A percentile compares a stretch with the other conserved stretches of the same genome.
These are phyloP conservation scores for Anastatus disparis DNA, from an alignment of 1,140 invertebrate genomes.

Conservation along the genomic window DNA sequence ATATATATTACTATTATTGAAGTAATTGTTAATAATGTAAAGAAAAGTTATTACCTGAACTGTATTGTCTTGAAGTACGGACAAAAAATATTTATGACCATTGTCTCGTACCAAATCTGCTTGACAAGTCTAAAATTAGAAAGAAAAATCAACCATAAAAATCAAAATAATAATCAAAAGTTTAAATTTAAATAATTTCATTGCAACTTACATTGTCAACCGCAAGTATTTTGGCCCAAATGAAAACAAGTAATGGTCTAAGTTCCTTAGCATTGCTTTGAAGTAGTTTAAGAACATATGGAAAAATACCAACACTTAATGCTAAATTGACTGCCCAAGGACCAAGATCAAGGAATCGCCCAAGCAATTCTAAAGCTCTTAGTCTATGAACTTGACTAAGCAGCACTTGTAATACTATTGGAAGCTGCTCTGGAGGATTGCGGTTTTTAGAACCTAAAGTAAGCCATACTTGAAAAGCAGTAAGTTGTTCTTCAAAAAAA, in stretches of 20 bases:
- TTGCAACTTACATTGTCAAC: conserved; percentile 86
- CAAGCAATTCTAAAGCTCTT: conserved; percentile 92
- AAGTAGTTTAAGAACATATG: conserved; percentile 95
- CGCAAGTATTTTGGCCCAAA: conserved; percentile 99
- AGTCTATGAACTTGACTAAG: conserved; percentile 96
- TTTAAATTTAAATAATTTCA: conserved; percentile 22
- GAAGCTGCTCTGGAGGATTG: conserved; percentile 93
- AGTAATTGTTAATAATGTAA: neutral
- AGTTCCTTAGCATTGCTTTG: conserved; percentile 94
- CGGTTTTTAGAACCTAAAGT: conserved; percentile 81
- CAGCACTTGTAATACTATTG: conserved; percentile 97
- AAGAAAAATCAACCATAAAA: conserved; percentile 7
- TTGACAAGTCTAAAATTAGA: conserved; percentile 84
- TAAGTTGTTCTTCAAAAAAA: conserved; percentile 98
- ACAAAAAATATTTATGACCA: conserved; percentile 94
- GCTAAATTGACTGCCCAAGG: conserved; percentile 97
- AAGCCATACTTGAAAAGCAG: conserved; percentile 98
- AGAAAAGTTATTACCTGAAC: conserved; percentile 75
- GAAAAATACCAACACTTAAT: conserved; percentile 97
- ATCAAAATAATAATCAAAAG: conserved; percentile 9
- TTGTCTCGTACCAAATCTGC: conserved; percentile 94
- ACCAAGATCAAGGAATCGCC: conserved; percentile 95
- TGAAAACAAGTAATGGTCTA: conserved; percentile 92
- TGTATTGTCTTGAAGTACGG: conserved; percentile 85
- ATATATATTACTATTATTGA: too few species aligned